Conservation (phyloP, 2,888 invertebrate genomes). For the Diadegma fenestrale region DNA sequence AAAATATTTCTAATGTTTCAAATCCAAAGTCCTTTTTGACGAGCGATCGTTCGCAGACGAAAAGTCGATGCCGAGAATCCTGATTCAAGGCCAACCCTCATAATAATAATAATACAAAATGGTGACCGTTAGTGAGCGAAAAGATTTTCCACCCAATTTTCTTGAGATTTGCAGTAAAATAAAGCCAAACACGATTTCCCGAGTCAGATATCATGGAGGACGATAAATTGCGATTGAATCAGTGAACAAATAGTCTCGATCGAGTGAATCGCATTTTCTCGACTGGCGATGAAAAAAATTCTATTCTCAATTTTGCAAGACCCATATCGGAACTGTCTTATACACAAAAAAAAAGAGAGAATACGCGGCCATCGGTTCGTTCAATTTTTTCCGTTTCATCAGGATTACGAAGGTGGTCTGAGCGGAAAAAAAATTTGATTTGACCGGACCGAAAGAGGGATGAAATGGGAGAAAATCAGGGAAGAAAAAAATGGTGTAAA, state of each 20-base stretch:
- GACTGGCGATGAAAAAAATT: neutral
- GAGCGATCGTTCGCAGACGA: no score
- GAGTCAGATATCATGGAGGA: neutral
- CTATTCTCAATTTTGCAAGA: neutral
- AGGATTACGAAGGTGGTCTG: neutral
- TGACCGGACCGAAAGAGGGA: neutral
- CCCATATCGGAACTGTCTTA: neutral
- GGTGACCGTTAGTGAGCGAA: neutral
- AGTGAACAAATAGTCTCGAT: neutral
- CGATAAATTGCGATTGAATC: conserved; percentile 1
- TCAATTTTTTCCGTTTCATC: conserved; percentile 5
- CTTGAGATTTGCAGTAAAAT: neutral
- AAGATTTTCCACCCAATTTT: neutral
- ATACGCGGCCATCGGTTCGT: neutral
- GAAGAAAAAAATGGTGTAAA: conserved; percentile 29
- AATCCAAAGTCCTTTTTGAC: no score
- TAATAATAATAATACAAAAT: neutral
- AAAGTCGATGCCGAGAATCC: no score
- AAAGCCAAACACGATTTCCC: neutral
- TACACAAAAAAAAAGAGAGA: neutral
- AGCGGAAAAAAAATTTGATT: neutral
- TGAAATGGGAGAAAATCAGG: neutral
- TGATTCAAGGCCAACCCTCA: neutral
- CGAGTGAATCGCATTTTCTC: neutral
- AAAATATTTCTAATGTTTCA: no score